A percentile compares a stretch with the other conserved stretches of the same genome.
phyloP scores from a whole-genome alignment of 2,113 vertebrate genomes.

The Andinoacara biseriatus region DNA sequence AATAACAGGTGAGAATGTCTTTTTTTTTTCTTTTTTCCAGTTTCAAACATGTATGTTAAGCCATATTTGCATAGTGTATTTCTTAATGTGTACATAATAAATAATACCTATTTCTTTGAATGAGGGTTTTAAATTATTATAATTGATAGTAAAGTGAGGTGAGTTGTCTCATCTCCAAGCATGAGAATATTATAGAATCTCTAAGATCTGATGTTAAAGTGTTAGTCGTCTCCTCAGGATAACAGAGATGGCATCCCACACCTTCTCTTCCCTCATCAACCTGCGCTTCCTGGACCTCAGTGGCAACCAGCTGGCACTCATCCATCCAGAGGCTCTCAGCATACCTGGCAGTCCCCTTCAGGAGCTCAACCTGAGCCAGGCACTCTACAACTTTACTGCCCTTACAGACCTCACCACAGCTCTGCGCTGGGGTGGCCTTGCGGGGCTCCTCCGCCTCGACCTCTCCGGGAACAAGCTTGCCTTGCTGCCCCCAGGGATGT shows the following conservation, averaged over 20 bases:
- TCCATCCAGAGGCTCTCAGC: constrained; percentile 80
- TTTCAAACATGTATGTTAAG: constrained; percentile 24
- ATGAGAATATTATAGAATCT: not conserved
- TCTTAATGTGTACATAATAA: constrained; percentile 36
- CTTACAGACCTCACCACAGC: constrained; percentile 70
- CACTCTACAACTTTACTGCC: constrained; percentile 77
- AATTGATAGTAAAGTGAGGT: not conserved
- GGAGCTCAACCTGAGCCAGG: constrained; percentile 80
- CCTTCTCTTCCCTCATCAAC: constrained; percentile 73
- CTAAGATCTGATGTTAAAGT: constrained; percentile 21
- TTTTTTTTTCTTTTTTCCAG: not conserved
- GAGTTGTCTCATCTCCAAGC: not conserved
- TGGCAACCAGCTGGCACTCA: constrained; percentile 74
- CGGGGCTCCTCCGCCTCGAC: constrained; percentile 69
- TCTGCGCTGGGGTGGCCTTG: constrained; percentile 70
- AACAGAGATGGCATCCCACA: constrained; percentile 72
- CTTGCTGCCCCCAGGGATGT: constrained; percentile 67
- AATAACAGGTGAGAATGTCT: constrained; percentile 79
- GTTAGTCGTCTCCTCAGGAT: constrained; percentile 71
- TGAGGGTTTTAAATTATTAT: not conserved
- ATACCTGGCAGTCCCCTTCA: constrained; percentile 78
- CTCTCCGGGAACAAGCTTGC: constrained; percentile 71
- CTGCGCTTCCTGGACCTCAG: constrained; percentile 80
- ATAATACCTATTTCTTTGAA: constrained; percentile 12
- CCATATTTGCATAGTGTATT: constrained; percentile 18